Evolutionary conservation across 2,888 invertebrate species (phyloP).

Genomic region (Amblyteles armatorius): DNA sequence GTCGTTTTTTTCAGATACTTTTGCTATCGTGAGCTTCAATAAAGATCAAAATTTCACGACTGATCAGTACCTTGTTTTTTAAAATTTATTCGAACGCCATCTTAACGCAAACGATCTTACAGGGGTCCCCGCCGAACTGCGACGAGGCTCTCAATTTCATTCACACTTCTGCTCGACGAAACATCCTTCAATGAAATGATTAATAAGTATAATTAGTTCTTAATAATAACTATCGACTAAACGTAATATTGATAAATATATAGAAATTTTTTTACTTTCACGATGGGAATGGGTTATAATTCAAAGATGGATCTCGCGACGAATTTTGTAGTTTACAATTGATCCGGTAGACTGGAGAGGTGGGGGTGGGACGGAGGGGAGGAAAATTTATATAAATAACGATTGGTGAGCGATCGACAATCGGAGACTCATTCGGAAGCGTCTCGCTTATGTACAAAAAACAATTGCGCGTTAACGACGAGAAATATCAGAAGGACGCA

Average conservation of each 20-base stretch:
- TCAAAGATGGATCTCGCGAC: neutral
- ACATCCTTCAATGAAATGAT: slow-evolving; percentile 50
- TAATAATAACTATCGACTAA: slow-evolving; percentile 42
- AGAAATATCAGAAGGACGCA: neutral
- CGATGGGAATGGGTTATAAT: slow-evolving; percentile 23
- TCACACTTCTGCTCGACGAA: slow-evolving; percentile 31
- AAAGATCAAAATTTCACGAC: slow-evolving; percentile 28
- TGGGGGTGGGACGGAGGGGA: neutral
- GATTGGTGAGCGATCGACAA: slow-evolving; percentile 21
- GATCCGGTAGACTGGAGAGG: neutral
- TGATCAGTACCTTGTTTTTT: slow-evolving; percentile 46
- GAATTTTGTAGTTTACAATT: slow-evolving; percentile 27
- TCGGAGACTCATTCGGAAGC: slow-evolving; percentile 18
- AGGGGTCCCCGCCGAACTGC: neutral
- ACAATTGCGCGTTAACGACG: neutral
- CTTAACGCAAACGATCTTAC: neutral
- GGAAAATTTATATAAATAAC: slow-evolving; percentile 51
- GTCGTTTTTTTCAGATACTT: slow-evolving; percentile 6
- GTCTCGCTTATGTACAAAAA: slow-evolving; percentile 66
- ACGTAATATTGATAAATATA: slow-evolving; percentile 48
- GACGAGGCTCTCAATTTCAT: neutral
- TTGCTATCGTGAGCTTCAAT: neutral
- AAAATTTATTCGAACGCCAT: slow-evolving; percentile 58
- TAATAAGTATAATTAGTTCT: slow-evolving; percentile 40
- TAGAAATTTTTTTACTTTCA: slow-evolving; percentile 28